Evolutionary conservation across 2,113 vertebrate species (phyloP).

Genomic region (Glaucidium brasilianum): DNA sequence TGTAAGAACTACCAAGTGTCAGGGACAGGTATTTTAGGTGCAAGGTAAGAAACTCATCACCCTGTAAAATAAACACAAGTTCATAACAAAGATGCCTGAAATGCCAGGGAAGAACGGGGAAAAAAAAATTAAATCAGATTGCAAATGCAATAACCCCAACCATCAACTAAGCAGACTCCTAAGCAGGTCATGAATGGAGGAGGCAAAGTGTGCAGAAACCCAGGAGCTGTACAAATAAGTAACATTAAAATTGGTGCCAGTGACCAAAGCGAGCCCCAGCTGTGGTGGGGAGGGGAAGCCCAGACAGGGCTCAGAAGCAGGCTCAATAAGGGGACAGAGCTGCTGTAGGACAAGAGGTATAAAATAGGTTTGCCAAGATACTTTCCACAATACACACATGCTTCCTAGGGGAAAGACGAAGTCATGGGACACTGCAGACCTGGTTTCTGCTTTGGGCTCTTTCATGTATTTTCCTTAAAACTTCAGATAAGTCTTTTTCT

Average conservation of each 20-base stretch:
- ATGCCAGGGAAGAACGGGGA: not conserved
- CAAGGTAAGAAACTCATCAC: not conserved
- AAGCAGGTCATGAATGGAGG: not conserved
- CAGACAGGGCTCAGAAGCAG: not conserved
- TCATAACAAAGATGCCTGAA: not conserved
- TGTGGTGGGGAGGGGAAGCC: rapidly evolving
- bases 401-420: not conserved
- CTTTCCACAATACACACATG: not conserved
- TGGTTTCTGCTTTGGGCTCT: not conserved
- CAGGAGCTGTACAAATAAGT: not conserved
- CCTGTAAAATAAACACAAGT: not conserved
- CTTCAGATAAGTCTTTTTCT: not conserved
- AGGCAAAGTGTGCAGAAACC: not conserved
- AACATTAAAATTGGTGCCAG: rapidly evolving
- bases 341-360: not conserved
- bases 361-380: not conserved
- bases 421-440: not conserved
- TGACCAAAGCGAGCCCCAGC: rapidly evolving
- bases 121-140: not conserved
- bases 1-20: not conserved
- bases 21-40: not conserved
- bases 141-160: not conserved
- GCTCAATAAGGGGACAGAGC: rapidly evolving
- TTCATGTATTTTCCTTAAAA: not conserved
- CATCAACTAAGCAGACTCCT: not conserved